Evolutionary conservation across 2,797 vertebrate species (phyloP), one percentile per base, ranked within the genome.

Genomic region (Crypturellus tataupa): DNA sequence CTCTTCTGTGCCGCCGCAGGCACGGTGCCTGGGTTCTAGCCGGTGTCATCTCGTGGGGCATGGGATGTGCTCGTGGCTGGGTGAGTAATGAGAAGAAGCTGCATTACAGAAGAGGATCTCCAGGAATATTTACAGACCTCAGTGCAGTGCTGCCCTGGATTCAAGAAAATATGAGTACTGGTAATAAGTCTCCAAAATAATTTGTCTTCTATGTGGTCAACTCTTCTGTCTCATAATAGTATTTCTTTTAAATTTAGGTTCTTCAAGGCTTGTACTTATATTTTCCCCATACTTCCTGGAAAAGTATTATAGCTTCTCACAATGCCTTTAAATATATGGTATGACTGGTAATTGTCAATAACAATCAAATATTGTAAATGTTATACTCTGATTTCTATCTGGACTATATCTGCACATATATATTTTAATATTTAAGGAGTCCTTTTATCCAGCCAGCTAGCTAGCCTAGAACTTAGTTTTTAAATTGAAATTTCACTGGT

Each of bases 31-130:
- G 98, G 99, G 98, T 97, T 40, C 97, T 97, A 0, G 94, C 98
- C 80, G 99, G 98, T 10, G 97, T 99, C 35, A 98, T 98, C 23
- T 99, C 99, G 75, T 99, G 99, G 98, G 99, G 99, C 12, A 98
- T 98, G 93, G 98, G 98, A 37, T 99, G 99, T 93, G 99, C 98
- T 40, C 97, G 98, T 63, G 97, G 98, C 87, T 99, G 99, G 99
- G 93, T 68, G 63, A 95, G 97, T 64, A 99, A 99, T 62, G 35
- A 64, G 46, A 89, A 88, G 62, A 98, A 95, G 31, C 94, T 96
- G 12, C 95, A 96, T 6, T 84, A 83, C 2, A 89, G 93, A 42
- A 98, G 98, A 97, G 98, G 98, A 40, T 99, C 98, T 55, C 99
- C 98, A 0, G 99, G 98, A 78, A 95, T 99, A 85, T 99, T 99